These are phyloP conservation scores for Pseudomugil gertrudae DNA, from an alignment of 2,797 vertebrate species.

Conservation along the genomic window DNA sequence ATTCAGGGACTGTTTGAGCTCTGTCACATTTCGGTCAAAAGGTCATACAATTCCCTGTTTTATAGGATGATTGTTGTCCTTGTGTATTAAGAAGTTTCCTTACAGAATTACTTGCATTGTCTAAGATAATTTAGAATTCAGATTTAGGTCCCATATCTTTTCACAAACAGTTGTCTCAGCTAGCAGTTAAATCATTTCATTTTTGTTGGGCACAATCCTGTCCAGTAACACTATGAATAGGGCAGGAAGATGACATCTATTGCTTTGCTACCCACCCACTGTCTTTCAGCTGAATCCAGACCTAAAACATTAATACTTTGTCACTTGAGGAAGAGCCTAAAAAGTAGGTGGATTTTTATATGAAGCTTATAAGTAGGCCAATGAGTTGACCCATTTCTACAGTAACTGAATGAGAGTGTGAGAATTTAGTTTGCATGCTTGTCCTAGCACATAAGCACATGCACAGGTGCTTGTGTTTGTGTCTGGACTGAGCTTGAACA, in stretches of 20 bases:
- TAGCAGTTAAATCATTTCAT: not conserved
- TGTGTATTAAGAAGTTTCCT: not conserved
- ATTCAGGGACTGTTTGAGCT: conserved; percentile 29
- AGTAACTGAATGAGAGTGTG: conserved; percentile 58
- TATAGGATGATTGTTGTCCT: not conserved
- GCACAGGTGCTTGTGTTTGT: conserved; percentile 10
- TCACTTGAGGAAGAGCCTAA: conserved; percentile 65
- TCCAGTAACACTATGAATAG: conserved; percentile 44
- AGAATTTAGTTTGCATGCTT: conserved; percentile 28
- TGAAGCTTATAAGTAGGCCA: conserved; percentile 80
- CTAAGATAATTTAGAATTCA: conserved; percentile 18
- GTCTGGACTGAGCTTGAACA: conserved; percentile 17
- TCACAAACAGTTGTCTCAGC: conserved; percentile 14
- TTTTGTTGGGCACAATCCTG: conserved; percentile 13
- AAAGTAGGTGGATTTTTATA: conserved; percentile 77
- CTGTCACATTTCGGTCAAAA: conserved; percentile 31
- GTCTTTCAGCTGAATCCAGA: conserved; percentile 68
- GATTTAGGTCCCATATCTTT: conserved; percentile 3
- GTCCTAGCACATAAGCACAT: conserved; percentile 1
- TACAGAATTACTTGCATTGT: conserved; percentile 4
- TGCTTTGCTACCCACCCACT: conserved; percentile 50
- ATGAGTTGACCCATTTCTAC: conserved; percentile 80
- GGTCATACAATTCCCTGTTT: not conserved
- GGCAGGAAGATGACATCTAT: conserved; percentile 48
- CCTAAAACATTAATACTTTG: conserved; percentile 79